These are phyloP conservation scores for Nannospalax galili DNA, from an alignment of 2,113 vertebrate species.

Conservation along the genomic window DNA sequence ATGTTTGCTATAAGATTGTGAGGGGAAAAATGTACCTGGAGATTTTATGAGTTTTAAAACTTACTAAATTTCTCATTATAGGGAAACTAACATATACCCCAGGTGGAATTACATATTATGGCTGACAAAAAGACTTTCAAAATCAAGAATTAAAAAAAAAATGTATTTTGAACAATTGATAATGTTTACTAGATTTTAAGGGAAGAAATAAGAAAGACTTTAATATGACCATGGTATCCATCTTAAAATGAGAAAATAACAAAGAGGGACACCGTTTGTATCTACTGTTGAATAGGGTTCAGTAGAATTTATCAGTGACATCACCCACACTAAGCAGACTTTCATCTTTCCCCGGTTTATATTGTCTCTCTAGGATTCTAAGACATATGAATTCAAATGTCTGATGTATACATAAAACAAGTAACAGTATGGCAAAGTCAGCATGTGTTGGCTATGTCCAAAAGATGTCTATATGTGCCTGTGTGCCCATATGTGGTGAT, in stretches of 20 bases:
- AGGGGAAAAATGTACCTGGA: background rate
- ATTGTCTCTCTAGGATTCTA: background rate
- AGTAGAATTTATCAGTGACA: background rate
- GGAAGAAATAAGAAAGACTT: slow-evolving; percentile 18
- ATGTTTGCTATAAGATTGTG: background rate
- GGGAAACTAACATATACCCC: background rate
- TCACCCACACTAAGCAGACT: background rate
- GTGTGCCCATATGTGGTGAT: no score
- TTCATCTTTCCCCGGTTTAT: background rate
- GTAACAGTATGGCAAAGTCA: background rate
- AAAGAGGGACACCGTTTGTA: background rate
- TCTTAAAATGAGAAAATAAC: slow-evolving; percentile 8
- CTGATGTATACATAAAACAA: background rate
- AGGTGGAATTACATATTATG: background rate
- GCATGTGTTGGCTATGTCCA: background rate
- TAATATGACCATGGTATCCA: background rate
- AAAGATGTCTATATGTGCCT: background rate
- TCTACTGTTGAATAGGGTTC: background rate
- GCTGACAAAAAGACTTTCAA: background rate
- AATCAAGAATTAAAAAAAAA: slow-evolving; percentile 14
- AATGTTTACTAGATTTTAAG: background rate
- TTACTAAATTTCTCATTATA: background rate
- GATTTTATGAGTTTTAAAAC: background rate
- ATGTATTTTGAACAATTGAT: slow-evolving; percentile 15
- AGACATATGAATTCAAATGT: background rate